Conservation (phyloP, 2,888 invertebrate species). For the Crepidodera aurea region DNA sequence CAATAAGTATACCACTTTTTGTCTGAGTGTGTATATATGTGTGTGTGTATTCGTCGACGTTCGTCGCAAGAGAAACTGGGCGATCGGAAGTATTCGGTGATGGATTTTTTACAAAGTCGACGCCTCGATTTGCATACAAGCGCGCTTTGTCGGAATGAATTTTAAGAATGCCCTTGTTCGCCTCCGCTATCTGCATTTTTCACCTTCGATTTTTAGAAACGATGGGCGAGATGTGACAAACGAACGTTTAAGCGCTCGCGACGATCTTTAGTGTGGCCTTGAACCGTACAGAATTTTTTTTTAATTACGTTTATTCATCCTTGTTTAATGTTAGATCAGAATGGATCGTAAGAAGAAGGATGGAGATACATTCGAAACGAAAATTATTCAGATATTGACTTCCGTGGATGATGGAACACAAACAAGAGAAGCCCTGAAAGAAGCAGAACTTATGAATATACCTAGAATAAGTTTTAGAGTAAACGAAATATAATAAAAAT, state of each 20-base stretch:
- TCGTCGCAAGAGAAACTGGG: conserved; percentile 48
- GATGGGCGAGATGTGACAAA: conserved; percentile 25
- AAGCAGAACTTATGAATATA: too few relatives aligned
- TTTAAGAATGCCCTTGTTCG: conserved; percentile 46
- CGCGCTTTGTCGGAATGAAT: conserved; percentile 50
- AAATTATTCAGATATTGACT: too few relatives aligned
- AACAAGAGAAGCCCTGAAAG: too few relatives aligned
- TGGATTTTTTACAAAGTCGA: conserved; percentile 40
- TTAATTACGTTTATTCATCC: too few relatives aligned
- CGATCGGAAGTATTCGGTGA: conserved; percentile 57
- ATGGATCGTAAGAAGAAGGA: too few relatives aligned
- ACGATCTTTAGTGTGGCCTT: conserved; percentile 16
- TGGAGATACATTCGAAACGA: too few relatives aligned
- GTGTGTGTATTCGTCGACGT: conserved; percentile 55
- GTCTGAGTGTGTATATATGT: conserved; percentile 57
- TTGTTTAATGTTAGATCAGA: too few relatives aligned
- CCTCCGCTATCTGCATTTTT: conserved; percentile 43
- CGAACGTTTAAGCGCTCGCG: conserved; percentile 11
- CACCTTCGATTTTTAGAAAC: conserved; percentile 34
- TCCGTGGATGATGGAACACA: too few relatives aligned
- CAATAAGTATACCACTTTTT: conserved; percentile 62
- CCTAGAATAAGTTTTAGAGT: too few relatives aligned
- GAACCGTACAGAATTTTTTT: not conserved
- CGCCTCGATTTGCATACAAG: conserved; percentile 56
- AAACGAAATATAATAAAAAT: too few relatives aligned